Evolutionary conservation across 2,113 vertebrate species (phyloP).

Genomic region (Sebastes schlegelii): DNA sequence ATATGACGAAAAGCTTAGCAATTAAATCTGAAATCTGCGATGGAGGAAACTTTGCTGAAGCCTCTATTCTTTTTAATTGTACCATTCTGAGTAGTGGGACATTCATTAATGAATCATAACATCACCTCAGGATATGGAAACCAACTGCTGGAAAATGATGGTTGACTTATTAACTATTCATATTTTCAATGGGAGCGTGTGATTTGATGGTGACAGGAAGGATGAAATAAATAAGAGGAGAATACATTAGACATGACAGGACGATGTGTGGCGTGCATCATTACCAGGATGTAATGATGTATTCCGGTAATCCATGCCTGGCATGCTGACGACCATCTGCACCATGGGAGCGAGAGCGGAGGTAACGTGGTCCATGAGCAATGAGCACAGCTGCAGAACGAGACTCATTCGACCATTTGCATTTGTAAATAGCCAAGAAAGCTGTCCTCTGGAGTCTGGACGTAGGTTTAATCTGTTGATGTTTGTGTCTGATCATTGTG

Average conservation of each 20-base stretch:
- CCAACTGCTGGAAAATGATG: slow-evolving; percentile 52
- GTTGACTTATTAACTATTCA: slow-evolving; percentile 74
- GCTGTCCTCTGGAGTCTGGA: slow-evolving; percentile 25
- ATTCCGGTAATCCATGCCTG: slow-evolving; percentile 30
- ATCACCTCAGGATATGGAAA: slow-evolving; percentile 52
- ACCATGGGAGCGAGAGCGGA: background rate
- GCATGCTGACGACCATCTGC: slow-evolving; percentile 36
- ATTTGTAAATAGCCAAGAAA: slow-evolving; percentile 39
- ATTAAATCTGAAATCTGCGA: slow-evolving; percentile 38
- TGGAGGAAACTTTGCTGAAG: slow-evolving; percentile 36
- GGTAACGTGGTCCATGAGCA: slow-evolving; percentile 6
- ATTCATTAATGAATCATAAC: slow-evolving; percentile 68
- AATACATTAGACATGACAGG: slow-evolving; percentile 47
- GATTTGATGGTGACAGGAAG: slow-evolving; percentile 43
- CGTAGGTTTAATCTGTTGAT: slow-evolving; percentile 20
- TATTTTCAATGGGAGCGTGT: slow-evolving; percentile 54
- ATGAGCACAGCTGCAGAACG: slow-evolving; percentile 42
- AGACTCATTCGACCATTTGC: slow-evolving; percentile 32
- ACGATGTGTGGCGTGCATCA: slow-evolving; percentile 39
- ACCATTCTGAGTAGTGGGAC: slow-evolving; percentile 49
- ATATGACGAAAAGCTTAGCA: slow-evolving; percentile 34
- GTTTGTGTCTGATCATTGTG: background rate
- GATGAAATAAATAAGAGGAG: slow-evolving; percentile 60
- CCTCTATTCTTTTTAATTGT: slow-evolving; percentile 62
- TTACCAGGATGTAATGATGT: slow-evolving; percentile 42